Conservation (phyloP, 2,113 vertebrate species). For the Leucosticte australis region DNA sequence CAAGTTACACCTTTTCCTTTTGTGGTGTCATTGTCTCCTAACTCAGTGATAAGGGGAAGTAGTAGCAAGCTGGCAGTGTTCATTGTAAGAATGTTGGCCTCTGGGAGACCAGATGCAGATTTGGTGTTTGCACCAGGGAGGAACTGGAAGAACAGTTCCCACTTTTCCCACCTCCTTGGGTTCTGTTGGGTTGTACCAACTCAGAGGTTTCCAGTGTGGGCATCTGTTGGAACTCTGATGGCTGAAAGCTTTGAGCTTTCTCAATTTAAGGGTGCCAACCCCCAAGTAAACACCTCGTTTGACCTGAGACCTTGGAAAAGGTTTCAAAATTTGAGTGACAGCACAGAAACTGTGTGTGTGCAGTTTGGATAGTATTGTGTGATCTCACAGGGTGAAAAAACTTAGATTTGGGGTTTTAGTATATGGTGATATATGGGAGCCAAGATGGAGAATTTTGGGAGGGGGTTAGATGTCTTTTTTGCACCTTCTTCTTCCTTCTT, state of each 20-base stretch:
- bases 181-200: background rate
- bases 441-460: background rate
- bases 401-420: background rate
- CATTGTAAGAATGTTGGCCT: background rate
- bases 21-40: background rate
- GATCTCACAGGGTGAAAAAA: background rate
- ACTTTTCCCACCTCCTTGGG: background rate
- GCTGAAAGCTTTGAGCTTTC: background rate
- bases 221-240: background rate
- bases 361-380: background rate
- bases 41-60: background rate
- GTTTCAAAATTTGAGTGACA: background rate
- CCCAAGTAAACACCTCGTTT: background rate
- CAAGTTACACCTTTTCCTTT: background rate
- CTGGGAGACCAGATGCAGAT: background rate
- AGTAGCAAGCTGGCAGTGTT: background rate
- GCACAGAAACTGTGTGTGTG: background rate
- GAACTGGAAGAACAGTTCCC: rapidly evolving
- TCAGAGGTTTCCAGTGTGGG: rapidly evolving
- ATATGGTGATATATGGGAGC: background rate
- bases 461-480: background rate
- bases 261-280: background rate
- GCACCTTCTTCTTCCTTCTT: background rate
- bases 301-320: background rate
- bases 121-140: background rate